Evolutionary conservation across 2,888 invertebrate genomes (phyloP), one percentile per base, ranked within the genome.

Genomic region (Philereme transversata): DNA sequence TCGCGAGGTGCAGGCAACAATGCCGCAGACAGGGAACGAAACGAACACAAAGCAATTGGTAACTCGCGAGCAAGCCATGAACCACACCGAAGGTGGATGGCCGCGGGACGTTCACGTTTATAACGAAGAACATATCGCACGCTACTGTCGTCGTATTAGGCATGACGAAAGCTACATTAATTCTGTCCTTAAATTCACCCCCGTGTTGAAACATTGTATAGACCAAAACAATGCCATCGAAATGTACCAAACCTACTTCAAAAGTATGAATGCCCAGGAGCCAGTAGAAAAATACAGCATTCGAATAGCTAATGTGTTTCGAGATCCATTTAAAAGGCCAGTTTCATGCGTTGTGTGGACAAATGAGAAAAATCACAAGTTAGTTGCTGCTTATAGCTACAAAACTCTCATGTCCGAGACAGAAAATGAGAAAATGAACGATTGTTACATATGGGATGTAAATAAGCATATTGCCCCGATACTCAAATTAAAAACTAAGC

Each of bases 81-180:
- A 94, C 71, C 97, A 97, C 80, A 90, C 89, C 9, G 97, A 97
- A 84, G 97, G 97, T 62, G 97, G 97, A 11, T 97, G 97, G 97
- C 97, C 97, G 2, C 95, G 95, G 74, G 97, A 97, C 68, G 88
- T 95, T 7, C 94, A 94, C 67, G 82, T 88, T 61, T 83, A 90
- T 50, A 95, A 95, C 75, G 93, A 95, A 70, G 97, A 97, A 70
- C 95, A 95, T 75, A 94, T 95, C 6, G 80, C 92, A 46, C 93
- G 97, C 55, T 95, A 95, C 82, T 93, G 96, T 55, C 96, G 97
- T 69, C 96, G 97, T 79, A 92, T 96, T 33, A 95, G 95, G 81
- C 96, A 97, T 69, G 97, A 97, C 63, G 97, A 97, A 73, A 86
- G 87, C 56, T 97, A 96, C 83, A 92, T 95, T 57, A 90, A 93